A percentile compares a stretch with the other conserved stretches of the same genome.
phyloP scores from a whole-genome alignment of 2,797 vertebrate genomes.

The Chelon auratus region DNA sequence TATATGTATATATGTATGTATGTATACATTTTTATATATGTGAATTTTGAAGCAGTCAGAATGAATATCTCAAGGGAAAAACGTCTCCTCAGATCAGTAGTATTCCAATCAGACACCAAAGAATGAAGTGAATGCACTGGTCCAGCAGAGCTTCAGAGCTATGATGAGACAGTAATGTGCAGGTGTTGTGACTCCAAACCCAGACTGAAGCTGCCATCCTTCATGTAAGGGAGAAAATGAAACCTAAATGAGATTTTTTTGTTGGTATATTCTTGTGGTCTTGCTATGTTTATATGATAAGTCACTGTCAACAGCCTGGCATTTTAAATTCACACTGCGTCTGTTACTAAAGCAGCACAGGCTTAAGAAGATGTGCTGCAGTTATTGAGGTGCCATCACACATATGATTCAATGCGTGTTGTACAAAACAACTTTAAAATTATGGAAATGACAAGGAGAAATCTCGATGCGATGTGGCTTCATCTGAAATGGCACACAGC shows the following conservation, averaged over 20 bases:
- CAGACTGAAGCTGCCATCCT: neutral
- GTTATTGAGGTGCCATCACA: neutral
- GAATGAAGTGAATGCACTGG: too few relatives aligned
- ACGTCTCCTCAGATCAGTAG: too few relatives aligned
- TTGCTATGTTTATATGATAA: neutral
- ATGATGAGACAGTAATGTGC: neutral
- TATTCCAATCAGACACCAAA: too few relatives aligned
- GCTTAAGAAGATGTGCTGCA: neutral
- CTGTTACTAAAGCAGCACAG: neutral
- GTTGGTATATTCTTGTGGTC: neutral
- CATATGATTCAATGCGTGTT: too few relatives aligned
- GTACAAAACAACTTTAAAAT: neutral
- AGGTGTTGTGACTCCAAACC: too few relatives aligned
- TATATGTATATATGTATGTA: neutral
- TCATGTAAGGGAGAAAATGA: too few relatives aligned
- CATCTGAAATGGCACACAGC: neutral
- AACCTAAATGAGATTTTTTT: neutral
- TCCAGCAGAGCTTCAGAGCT: too few relatives aligned
- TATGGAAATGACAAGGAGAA: neutral
- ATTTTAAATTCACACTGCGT: neutral
- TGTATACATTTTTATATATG: too few relatives aligned
- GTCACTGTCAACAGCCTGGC: neutral
- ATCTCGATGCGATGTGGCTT: neutral
- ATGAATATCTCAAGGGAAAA: too few relatives aligned
- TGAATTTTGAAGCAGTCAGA: neutral